phyloP scores from a whole-genome alignment of 2,888 invertebrate genomes.

The Coleophora deauratella region DNA sequence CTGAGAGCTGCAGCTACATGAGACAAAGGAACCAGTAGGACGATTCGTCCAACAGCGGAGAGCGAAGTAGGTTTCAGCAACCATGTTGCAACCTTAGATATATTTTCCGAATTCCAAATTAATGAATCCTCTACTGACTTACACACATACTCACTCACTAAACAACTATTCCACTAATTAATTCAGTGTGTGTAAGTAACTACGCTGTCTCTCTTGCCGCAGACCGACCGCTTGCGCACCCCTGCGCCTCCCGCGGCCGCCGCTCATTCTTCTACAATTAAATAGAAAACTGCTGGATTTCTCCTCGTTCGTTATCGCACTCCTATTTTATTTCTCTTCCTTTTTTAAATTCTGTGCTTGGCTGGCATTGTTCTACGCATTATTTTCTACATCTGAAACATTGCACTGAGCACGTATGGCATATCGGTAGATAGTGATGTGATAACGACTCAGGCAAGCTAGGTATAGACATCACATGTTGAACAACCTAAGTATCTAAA shows the following conservation, averaged over 20 bases:
- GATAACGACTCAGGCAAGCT: too few relatives aligned
- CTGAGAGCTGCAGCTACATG: slow-evolving; percentile 39
- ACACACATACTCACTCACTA: too few relatives aligned
- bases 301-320: slow-evolving; percentile 37
- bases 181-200: too few relatives aligned
- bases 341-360: slow-evolving; percentile 30
- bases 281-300: slow-evolving; percentile 56
- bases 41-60: neutral
- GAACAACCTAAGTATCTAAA: too few relatives aligned
- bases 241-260: slow-evolving; percentile 53
- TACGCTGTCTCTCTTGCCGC: too few relatives aligned
- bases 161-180: too few relatives aligned
- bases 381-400: neutral
- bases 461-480: too few relatives aligned
- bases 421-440: too few relatives aligned
- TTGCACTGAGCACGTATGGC: neutral
- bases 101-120: too few relatives aligned
- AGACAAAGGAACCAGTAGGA: slow-evolving; percentile 15
- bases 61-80: too few relatives aligned
- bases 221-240: slow-evolving; percentile 19
- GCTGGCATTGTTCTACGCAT: neutral
- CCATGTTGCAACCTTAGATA: too few relatives aligned
- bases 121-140: too few relatives aligned
- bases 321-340: slow-evolving; percentile 58
- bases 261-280: slow-evolving; percentile 70